Evolutionary conservation across 1,140 invertebrate genomes (phyloP).

Genomic region (Dryas iulia): DNA sequence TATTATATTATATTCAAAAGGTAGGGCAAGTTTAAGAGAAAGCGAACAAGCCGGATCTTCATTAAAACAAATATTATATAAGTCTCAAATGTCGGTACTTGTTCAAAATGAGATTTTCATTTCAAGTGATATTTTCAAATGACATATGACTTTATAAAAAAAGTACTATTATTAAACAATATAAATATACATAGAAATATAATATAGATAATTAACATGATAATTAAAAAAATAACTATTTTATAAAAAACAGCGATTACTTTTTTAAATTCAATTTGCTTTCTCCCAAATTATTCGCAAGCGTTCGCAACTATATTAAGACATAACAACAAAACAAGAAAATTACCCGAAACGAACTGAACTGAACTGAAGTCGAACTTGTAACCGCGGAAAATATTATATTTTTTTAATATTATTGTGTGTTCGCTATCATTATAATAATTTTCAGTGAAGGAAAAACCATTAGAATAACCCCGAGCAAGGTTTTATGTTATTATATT

Average conservation of each 20-base stretch:
- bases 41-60: slow-evolving; percentile 5
- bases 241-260: too few species aligned
- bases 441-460: neutral
- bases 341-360: neutral
- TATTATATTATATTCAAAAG: neutral
- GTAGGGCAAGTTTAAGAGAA: neutral
- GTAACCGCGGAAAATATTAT: neutral
- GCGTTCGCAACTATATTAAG: neutral
- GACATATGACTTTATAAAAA: neutral
- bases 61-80: neutral
- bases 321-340: neutral
- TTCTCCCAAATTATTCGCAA: neutral
- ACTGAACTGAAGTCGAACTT: too few species aligned
- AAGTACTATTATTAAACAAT: neutral
- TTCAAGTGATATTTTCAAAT: neutral
- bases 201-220: too few species aligned
- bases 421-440: neutral
- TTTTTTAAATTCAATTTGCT: neutral
- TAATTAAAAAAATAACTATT: too few species aligned
- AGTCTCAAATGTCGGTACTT: neutral
- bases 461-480: neutral
- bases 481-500: neutral
- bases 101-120: neutral
- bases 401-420: neutral
- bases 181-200: neutral